Base-by-base conservation (phyloP, 2,888 invertebrate genomes). In the Hirtodrosophila confusa region DNA sequence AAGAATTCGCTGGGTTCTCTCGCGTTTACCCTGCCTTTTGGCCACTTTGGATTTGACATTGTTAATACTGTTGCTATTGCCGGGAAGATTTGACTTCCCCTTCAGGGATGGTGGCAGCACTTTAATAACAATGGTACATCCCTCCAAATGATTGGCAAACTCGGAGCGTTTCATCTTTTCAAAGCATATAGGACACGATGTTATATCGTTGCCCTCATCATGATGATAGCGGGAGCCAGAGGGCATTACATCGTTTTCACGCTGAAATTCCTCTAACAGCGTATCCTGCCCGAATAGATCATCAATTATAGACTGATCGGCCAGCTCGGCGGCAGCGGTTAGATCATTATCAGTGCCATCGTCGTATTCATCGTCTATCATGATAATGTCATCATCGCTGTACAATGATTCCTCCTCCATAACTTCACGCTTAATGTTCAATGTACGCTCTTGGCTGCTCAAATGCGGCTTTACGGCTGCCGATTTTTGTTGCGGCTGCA, bases 161-260 rank as follows among this genome's bases (percentile, higher is more conserved):
- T 86, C 67, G 2, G 76, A 69, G 5, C 92, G 90, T 27, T 78
- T 85, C 76, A 92, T 78, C 43, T 89, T 90, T 10, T 85, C 88
- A 35, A 90, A 85, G 55, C 92, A 92, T 12, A 92, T 88, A 0
- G 92, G 91, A 55, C 92, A 92, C 0, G 73, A 80, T 10, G 91
- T 88, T 4, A 92, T 91, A 44, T 91, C 92, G 40, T 89, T 86
- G 10, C 69, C 54, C 0, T 80, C 75, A 74, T 90, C 65, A 4
- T 75, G 62, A 9, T 50, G 41, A 54, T 75, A 57, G 0, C 77
- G 74, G 0, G 90, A 89, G 5, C 88, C 75, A 0, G 76, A 68
- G 2, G 89, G 83, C 23, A 78, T 56, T 5, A 90, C 80, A 60
- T 88, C 88, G 31, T 91, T 91, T 45, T 91, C 88, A 3, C 66